phyloP scores from a whole-genome alignment of 1,140 invertebrate species.

The Caenorhabditis inopinata region DNA sequence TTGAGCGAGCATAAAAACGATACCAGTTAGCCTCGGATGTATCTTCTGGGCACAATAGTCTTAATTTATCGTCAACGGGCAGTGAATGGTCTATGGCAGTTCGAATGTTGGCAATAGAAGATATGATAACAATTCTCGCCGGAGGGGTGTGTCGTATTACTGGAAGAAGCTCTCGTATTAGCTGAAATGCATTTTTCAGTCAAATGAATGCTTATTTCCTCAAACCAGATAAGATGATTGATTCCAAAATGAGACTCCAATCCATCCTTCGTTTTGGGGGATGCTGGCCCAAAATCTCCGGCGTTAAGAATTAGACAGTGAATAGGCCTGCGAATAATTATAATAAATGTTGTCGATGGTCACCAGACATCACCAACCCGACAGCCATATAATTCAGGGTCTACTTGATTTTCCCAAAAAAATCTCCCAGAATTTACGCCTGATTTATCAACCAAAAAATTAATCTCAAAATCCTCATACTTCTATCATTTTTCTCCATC shows the following conservation, averaged over 20 bases:
- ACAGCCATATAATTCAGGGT: too few relatives aligned
- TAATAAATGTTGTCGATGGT: too few relatives aligned
- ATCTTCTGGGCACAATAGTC: constrained; percentile 51
- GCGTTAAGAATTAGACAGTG: neutral
- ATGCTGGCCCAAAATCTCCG: neutral
- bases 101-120: neutral
- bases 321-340: constrained; percentile 71
- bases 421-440: too few relatives aligned
- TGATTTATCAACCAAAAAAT: too few relatives aligned
- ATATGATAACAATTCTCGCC: constrained; percentile 40
- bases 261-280: neutral
- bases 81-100: neutral
- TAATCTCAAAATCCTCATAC: too few relatives aligned
- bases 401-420: too few relatives aligned
- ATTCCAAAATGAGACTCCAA: neutral
- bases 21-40: constrained; percentile 75
- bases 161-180: constrained; percentile 76
- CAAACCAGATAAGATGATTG: neutral
- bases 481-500: too few relatives aligned
- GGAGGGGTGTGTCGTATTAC: constrained; percentile 90
- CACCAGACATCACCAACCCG: too few relatives aligned
- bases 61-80: constrained; percentile 35
- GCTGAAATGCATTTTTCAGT: too few relatives aligned
- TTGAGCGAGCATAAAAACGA: constrained; percentile 81
- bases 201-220: too few relatives aligned